phyloP scores from a whole-genome alignment of 2,888 invertebrate species.

The Mimachlamys varia region DNA sequence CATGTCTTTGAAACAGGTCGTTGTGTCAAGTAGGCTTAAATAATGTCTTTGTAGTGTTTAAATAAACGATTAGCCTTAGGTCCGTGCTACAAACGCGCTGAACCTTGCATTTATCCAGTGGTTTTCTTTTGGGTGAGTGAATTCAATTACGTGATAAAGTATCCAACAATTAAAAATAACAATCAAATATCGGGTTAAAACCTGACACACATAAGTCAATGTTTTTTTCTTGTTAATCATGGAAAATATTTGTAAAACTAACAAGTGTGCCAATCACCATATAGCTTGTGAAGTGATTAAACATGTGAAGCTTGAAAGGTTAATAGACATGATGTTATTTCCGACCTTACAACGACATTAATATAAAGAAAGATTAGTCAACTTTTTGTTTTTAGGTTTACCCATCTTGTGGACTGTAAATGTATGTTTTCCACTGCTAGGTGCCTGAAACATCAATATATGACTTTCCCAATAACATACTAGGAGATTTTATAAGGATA shows the following conservation, averaged over 20 bases:
- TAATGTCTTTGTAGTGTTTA: slow-evolving; percentile 1
- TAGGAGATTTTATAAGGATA: too few species aligned
- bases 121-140: neutral
- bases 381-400: too few species aligned
- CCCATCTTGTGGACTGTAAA: too few species aligned
- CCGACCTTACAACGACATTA: neutral
- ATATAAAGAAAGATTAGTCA: too few species aligned
- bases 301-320: neutral
- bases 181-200: neutral
- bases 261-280: neutral
- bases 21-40: slow-evolving; percentile 27
- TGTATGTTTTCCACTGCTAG: too few species aligned
- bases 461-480: too few species aligned
- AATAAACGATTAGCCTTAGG: neutral
- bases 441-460: too few species aligned
- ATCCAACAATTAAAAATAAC: neutral
- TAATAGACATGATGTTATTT: too few species aligned
- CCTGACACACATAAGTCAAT: neutral
- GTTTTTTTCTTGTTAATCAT: neutral
- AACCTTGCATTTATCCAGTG: neutral
- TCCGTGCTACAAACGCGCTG: neutral
- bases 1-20: slow-evolving; percentile 31
- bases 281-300: neutral
- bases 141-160: neutral
- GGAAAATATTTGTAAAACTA: neutral